Evolutionary conservation across 35 echinoderm and acorn worm species (phyloP), one percentile per base, ranked within the genome.

Genomic region (Diadema setosum): DNA sequence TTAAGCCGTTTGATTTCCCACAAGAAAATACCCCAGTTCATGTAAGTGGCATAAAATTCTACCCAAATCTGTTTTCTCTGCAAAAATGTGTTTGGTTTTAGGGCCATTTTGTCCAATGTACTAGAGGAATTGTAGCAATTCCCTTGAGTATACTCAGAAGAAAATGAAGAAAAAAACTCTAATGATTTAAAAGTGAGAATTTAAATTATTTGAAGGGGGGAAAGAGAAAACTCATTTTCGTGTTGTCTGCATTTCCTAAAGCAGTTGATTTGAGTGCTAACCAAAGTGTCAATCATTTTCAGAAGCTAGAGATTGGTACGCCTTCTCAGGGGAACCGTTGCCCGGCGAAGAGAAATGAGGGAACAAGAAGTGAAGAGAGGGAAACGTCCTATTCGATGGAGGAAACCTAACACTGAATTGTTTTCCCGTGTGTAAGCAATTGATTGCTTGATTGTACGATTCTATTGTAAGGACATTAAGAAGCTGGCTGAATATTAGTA

Each of bases 371-470:
- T 34, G 37, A 78, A 78, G 73, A 78, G 40, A 78, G 33, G 73
- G 73, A 78, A 78, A 39, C 44, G 40, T 78, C 73, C 73, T 36
- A 44, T 44, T 44, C 25, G 40, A 78, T 42, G 73, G 73, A 78
- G 39, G 73, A 42, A 78, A 78, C 37, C 29, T n/a, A 41, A 78
- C 73, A 78, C 73, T 41, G 21, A 78, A 78, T 78, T 78, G 73
- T 78, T 78, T 78, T 78, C 73, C 73, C 73, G 33, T 39, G 73
- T 78, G 73, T 44, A 42, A 78, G 35, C 73, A 78, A 78, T 78
- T 78, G 73, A 78, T 78, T 78, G 73, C 73, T 78, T 78, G 73
- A 78, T 78, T 78, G 73, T 78, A 4, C 73, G 8, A 41, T 78
- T 78, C 21, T 41, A 15, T 67, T 78, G 73, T 78, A 78, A 78